Conservation (phyloP, 2,113 vertebrate species). For the Australoheros scitulus region DNA sequence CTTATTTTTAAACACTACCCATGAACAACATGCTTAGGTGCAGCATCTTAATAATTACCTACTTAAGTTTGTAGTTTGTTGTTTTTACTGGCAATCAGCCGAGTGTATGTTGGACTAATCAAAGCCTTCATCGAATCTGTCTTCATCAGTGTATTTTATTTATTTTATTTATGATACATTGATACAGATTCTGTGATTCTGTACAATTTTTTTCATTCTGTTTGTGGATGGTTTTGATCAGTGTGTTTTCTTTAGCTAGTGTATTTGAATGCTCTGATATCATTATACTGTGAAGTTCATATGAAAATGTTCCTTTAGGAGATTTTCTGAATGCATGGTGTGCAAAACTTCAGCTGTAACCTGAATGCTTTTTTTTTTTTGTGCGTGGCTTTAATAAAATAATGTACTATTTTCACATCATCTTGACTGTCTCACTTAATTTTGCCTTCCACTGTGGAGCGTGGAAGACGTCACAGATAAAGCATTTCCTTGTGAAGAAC, state of each 20-base stretch:
- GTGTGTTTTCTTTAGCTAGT: constrained; percentile 12
- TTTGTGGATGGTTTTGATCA: not conserved
- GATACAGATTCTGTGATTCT: constrained; percentile 8
- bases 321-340: constrained; percentile 65
- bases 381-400: constrained; percentile 54
- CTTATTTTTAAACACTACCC: constrained; percentile 9
- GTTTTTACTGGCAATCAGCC: constrained; percentile 6
- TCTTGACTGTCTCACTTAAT: not conserved
- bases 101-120: not conserved
- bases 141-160: constrained; percentile 39
- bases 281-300: constrained; percentile 45
- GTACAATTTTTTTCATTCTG: constrained; percentile 5
- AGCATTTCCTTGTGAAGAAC: constrained; percentile 33
- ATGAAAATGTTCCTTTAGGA: constrained; percentile 14
- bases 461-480: constrained; percentile 31
- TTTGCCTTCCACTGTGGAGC: not conserved
- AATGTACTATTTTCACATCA: constrained; percentile 2
- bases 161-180: constrained; percentile 62
- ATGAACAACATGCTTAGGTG: constrained; percentile 11
- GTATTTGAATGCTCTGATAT: constrained; percentile 43
- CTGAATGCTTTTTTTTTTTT: constrained; percentile 1
- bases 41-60: constrained; percentile 14
- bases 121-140: not conserved
- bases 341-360: constrained; percentile 35
- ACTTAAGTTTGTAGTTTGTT: not conserved